Evolutionary conservation across 2,113 vertebrate species (phyloP).

Genomic region (Dasyurus viverrinus): DNA sequence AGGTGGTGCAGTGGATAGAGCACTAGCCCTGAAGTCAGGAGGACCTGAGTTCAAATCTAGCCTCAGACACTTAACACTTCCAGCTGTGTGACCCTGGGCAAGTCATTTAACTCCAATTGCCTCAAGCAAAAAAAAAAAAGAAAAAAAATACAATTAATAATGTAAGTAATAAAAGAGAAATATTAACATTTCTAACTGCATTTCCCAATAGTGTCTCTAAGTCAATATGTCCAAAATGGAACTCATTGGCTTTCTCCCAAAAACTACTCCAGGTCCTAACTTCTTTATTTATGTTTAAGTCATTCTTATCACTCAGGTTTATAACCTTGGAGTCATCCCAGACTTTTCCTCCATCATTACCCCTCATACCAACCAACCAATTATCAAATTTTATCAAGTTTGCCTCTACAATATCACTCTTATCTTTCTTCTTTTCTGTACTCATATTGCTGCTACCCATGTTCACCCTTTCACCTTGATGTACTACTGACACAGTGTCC

Average conservation of each 20-base stretch:
- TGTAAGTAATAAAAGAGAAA: neutral
- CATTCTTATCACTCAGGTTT: neutral
- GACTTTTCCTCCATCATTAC: neutral
- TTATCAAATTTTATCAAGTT: neutral
- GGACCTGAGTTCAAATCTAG: no score
- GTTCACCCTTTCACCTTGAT: neutral
- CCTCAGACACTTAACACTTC: no score
- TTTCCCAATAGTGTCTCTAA: neutral
- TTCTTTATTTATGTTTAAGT: neutral
- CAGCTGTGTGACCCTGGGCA: no score
- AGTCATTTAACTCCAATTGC: no score
- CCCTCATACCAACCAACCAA: neutral
- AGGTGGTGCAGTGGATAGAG: no score
- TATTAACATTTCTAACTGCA: neutral
- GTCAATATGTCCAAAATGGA: neutral
- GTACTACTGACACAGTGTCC: neutral
- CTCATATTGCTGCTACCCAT: neutral
- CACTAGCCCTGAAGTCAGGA: no score
- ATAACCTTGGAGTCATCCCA: neutral
- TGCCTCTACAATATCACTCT: neutral
- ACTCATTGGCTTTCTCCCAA: neutral
- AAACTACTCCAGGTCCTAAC: neutral
- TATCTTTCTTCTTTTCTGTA: neutral
- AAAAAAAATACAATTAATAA: no score
- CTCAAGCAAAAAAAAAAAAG: no score